phyloP scores from a whole-genome alignment of 2,113 vertebrate genomes.

The Tragelaphus scriptus region DNA sequence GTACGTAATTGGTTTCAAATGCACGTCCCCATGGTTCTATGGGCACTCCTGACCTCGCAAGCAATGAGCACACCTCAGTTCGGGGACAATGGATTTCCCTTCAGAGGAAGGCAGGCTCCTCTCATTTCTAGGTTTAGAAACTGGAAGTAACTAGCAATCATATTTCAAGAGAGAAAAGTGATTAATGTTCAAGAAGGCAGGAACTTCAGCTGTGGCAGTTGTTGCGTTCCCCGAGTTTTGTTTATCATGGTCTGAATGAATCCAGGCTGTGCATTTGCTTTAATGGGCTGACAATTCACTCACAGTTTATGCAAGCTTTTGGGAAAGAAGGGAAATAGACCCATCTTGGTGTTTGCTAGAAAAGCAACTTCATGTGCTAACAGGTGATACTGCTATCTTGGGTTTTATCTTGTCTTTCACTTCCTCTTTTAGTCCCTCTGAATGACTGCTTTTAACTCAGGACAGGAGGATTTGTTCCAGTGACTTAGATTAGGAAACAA shows the following conservation, averaged over 20 bases:
- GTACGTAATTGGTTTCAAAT: slow-evolving; percentile 77
- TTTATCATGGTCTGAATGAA: slow-evolving; percentile 23
- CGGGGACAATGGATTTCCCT: slow-evolving; percentile 66
- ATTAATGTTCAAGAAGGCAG: slow-evolving; percentile 48
- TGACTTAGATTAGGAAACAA: neutral
- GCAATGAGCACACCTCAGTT: slow-evolving; percentile 38
- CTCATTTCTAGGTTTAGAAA: slow-evolving; percentile 48
- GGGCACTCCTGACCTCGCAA: slow-evolving; percentile 59
- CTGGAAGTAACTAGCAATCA: slow-evolving; percentile 23
- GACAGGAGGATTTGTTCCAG: neutral
- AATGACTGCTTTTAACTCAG: neutral
- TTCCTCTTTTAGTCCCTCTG: neutral
- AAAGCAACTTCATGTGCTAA: neutral
- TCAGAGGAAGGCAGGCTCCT: slow-evolving; percentile 51
- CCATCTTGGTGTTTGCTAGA: neutral
- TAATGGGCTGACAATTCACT: neutral
- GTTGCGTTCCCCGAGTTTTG: neutral
- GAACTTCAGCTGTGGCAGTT: neutral
- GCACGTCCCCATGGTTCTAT: slow-evolving; percentile 50
- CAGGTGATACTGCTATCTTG: fast-evolving
- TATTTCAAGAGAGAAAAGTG: slow-evolving; percentile 48
- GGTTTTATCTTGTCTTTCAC: neutral
- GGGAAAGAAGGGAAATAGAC: slow-evolving; percentile 14
- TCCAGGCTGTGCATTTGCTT: slow-evolving; percentile 21
- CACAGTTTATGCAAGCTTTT: slow-evolving; percentile 13